phyloP scores from a whole-genome alignment of 2,888 invertebrate species.

The Agriopis leucophaearia region DNA sequence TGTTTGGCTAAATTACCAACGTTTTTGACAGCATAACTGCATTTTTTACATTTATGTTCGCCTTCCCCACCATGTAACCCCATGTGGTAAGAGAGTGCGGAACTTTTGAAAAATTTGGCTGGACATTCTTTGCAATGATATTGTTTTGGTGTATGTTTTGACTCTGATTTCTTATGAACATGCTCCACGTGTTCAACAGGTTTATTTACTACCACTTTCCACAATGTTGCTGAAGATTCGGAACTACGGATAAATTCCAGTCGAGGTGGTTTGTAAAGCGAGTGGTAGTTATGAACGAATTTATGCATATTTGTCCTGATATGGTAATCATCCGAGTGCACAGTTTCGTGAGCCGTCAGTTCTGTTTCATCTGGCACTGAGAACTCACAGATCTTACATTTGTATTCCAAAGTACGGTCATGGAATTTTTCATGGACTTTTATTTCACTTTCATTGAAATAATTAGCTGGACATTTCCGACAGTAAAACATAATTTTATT shows the following conservation, averaged over 20 bases:
- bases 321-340: slow-evolving; percentile 93
- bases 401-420: slow-evolving; percentile 86
- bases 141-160: slow-evolving; percentile 72
- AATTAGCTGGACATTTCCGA: slow-evolving; percentile 93
- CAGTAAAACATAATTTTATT: slow-evolving; percentile 90
- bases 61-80: slow-evolving; percentile 89
- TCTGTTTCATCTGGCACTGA: slow-evolving; percentile 90
- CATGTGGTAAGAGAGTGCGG: slow-evolving; percentile 90
- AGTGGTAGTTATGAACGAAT: slow-evolving; percentile 88
- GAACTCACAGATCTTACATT: slow-evolving; percentile 92
- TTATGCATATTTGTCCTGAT: slow-evolving; percentile 90
- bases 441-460: slow-evolving; percentile 91
- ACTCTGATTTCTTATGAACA: slow-evolving; percentile 62
- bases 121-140: slow-evolving; percentile 89
- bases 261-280: slow-evolving; percentile 88
- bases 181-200: slow-evolving; percentile 60
- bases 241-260: slow-evolving; percentile 75
- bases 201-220: slow-evolving; percentile 76
- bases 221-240: slow-evolving; percentile 68
- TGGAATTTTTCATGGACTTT: slow-evolving; percentile 91
- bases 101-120: slow-evolving; percentile 90
- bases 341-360: slow-evolving; percentile 89
- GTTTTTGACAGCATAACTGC: slow-evolving; percentile 90
- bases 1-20: slow-evolving; percentile 89
- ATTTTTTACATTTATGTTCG: slow-evolving; percentile 89